A percentile compares a stretch with the other conserved stretches of the same genome.
Conservation (phyloP, 2,113 vertebrate genomes). For the Siniperca chuatsi region DNA sequence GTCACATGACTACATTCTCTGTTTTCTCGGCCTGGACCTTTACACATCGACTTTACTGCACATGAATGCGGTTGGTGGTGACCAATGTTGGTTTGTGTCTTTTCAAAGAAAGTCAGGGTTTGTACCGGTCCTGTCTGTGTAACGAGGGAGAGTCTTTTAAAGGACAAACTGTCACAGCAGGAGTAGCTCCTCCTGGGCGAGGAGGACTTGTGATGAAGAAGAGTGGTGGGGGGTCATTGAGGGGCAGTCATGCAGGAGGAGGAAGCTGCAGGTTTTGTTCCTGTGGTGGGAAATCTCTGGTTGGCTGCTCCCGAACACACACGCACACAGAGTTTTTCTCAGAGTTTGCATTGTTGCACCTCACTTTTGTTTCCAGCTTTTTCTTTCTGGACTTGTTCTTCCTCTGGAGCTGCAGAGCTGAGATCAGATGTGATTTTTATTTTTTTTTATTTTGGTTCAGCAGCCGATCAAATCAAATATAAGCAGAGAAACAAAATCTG, state of each 20-base stretch:
- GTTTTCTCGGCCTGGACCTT: not conserved
- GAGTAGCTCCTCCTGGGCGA: constrained; percentile 53
- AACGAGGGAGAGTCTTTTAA: constrained; percentile 34
- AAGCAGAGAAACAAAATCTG: not conserved
- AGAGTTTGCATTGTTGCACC: constrained; percentile 57
- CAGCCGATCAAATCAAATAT: constrained; percentile 25
- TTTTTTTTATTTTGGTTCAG: constrained; percentile 2
- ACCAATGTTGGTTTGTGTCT: not conserved
- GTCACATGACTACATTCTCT: constrained; percentile 25
- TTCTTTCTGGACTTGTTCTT: not conserved
- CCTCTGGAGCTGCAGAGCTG: constrained; percentile 4
- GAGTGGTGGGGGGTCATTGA: constrained; percentile 63
- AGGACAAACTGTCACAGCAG: constrained; percentile 64
- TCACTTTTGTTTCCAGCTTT: constrained; percentile 60
- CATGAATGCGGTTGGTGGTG: not conserved
- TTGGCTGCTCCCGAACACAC: constrained; percentile 71
- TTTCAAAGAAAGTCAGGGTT: constrained; percentile 24
- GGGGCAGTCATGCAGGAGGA: constrained; percentile 80
- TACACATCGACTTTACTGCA: not conserved
- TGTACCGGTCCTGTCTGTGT: constrained; percentile 13
- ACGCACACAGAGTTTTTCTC: constrained; percentile 23
- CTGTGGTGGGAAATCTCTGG: constrained; percentile 79
- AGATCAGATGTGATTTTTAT: constrained; percentile 18
- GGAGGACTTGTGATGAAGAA: constrained; percentile 44
- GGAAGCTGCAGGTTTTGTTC: constrained; percentile 79